A percentile compares a stretch with the other conserved stretches of the same genome.
Conservation (phyloP, 2,888 invertebrate genomes). For the Schizotus pectinicornis region DNA sequence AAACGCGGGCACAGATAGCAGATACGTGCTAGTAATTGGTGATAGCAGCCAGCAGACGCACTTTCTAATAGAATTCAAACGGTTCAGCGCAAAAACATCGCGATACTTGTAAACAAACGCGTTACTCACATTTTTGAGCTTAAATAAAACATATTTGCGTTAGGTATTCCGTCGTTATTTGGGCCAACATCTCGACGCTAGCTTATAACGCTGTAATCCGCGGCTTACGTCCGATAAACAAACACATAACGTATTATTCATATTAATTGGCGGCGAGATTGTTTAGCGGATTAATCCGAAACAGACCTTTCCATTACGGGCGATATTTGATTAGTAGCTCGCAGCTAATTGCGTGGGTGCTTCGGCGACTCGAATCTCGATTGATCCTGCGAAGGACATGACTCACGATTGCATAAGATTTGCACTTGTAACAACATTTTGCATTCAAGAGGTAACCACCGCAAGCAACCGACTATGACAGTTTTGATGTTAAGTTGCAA, state of each 20-base stretch:
- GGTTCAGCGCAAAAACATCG: neutral
- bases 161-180: too few species aligned
- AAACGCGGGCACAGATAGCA: neutral
- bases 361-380: constrained; percentile 15
- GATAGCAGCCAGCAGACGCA: neutral
- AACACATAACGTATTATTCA: neutral
- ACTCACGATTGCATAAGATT: constrained; percentile 24
- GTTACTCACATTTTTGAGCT: too few species aligned
- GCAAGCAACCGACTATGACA: constrained; percentile 27
- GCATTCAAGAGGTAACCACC: constrained; percentile 5
- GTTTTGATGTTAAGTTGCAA: constrained; percentile 39
- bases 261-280: constrained; percentile 7
- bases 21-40: constrained; percentile 3
- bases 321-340: constrained; percentile 13
- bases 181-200: too few species aligned
- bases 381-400: constrained; percentile 25
- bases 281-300: constrained; percentile 13
- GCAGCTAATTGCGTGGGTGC: constrained; percentile 14
- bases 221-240: neutral
- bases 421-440: constrained; percentile 14
- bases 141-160: too few species aligned
- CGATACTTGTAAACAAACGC: too few species aligned
- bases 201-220: too few species aligned
- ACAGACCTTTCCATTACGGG: constrained; percentile 22
- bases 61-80: constrained; percentile 8